Evolutionary conservation across 2,797 vertebrate genomes (phyloP).

Genomic region (Fistularia commersonii): DNA sequence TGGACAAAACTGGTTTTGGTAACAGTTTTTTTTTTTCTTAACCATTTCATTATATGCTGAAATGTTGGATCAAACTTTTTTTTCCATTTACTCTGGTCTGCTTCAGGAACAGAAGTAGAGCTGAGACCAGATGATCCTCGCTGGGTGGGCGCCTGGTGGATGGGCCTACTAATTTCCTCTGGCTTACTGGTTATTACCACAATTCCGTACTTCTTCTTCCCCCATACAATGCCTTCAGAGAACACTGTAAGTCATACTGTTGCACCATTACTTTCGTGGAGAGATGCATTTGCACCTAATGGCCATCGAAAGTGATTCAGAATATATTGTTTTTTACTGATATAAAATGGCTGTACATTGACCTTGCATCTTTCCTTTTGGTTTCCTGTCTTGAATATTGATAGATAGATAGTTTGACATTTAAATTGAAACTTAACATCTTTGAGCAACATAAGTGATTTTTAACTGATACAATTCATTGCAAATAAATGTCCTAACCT

Average conservation of each 20-base stretch:
- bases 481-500: too few species aligned
- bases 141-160: conserved; percentile 98
- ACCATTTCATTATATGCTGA: neutral
- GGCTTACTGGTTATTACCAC: conserved; percentile 83
- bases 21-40: neutral
- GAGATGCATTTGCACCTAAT: neutral
- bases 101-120: conserved; percentile 47
- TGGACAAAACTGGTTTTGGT: conserved; percentile 79
- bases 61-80: neutral
- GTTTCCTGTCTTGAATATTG: neutral
- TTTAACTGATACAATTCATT: too few species aligned
- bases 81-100: conserved; percentile 32
- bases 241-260: conserved; percentile 44
- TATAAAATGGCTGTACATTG: conserved; percentile 32
- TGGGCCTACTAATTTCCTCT: conserved; percentile 86
- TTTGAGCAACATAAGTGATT: too few species aligned
- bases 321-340: conserved; percentile 27
- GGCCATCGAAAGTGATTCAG: neutral
- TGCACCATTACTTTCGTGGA: neutral
- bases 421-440: neutral
- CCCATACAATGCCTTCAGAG: conserved; percentile 67
- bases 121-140: conserved; percentile 82
- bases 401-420: neutral
- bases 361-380: conserved; percentile 7
- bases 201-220: conserved; percentile 96